Percentiles rank a stretch among this genome's conserved stretches.
Conservation (phyloP, 2,888 invertebrate genomes). For the Nipponacmea schrenckii region DNA sequence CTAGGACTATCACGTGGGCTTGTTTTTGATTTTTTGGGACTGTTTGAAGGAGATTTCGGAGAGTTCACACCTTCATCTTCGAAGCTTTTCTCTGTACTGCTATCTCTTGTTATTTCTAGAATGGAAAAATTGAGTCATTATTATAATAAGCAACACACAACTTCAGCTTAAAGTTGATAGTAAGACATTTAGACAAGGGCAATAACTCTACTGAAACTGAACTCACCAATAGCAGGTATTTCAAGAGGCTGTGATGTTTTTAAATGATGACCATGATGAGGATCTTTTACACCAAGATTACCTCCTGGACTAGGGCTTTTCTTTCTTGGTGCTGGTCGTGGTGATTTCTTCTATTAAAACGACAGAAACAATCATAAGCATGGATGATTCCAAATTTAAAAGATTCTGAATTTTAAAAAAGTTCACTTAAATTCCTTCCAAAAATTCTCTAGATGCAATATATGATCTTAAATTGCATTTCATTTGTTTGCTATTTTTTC, state of each 20-base stretch:
- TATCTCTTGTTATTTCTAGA: slow-evolving; percentile 59
- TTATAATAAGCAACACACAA: not conserved
- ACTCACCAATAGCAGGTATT: slow-evolving; percentile 45
- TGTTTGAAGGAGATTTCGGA: not conserved
- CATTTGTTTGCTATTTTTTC: no score
- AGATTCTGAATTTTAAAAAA: no score
- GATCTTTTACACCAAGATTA: not conserved
- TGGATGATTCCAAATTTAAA: no score
- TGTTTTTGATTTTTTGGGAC: not conserved
- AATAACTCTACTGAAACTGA: no score
- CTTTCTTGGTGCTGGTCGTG: slow-evolving; percentile 32
- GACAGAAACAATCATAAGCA: slow-evolving; percentile 2
- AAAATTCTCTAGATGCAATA: no score
- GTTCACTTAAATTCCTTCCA: no score
- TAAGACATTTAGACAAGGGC: no score
- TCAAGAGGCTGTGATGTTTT: slow-evolving; percentile 27
- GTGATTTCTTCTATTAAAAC: slow-evolving; percentile 27
- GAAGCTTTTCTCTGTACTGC: slow-evolving; percentile 49
- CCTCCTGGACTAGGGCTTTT: slow-evolving; percentile 12
- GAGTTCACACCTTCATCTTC: slow-evolving; percentile 22
- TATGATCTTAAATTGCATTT: no score
- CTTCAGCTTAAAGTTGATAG: no score
- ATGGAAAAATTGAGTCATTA: slow-evolving; percentile 11
- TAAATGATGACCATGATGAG: slow-evolving; percentile 16
- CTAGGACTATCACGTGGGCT: not conserved